Percentiles rank a stretch among this genome's conserved stretches.
phyloP scores from a whole-genome alignment of 1,140 invertebrate species.

The Bathynomus jamesi region DNA sequence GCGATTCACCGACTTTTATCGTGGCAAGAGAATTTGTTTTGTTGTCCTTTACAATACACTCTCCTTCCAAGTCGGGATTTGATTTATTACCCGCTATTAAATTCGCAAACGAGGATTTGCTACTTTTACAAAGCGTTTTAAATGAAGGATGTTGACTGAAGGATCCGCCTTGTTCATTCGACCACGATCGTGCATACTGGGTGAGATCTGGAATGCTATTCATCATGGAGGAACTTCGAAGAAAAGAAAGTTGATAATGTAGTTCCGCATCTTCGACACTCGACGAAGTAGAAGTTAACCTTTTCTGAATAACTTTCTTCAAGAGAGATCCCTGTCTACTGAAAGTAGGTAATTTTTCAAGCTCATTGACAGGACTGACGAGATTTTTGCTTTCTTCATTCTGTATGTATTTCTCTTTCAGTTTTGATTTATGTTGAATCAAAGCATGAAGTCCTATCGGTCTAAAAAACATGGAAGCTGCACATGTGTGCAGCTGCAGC shows the following conservation, averaged over 20 bases:
- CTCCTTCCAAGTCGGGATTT: conserved; percentile 8
- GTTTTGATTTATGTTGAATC: conserved; percentile 13
- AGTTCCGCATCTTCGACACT: conserved; percentile 14
- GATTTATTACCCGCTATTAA: conserved; percentile 7
- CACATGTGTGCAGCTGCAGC: conserved; percentile 67
- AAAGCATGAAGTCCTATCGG: conserved; percentile 41
- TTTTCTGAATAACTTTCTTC: conserved; percentile 8
- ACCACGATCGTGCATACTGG: conserved; percentile 29
- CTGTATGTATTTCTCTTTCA: background rate
- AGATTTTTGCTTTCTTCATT: background rate
- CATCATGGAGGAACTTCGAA: conserved; percentile 27
- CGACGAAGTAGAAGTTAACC: background rate
- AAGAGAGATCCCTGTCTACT: background rate
- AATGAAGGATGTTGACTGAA: background rate
- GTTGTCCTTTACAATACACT: conserved; percentile 3
- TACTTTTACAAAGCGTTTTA: background rate
- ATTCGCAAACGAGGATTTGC: background rate
- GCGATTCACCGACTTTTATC: background rate
- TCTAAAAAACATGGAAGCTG: conserved; percentile 60
- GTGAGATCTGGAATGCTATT: conserved; percentile 34
- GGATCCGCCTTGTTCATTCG: background rate
- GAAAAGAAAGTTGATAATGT: conserved; percentile 27
- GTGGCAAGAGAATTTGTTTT: background rate
- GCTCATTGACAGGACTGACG: background rate
- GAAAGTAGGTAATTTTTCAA: background rate